Base-by-base conservation (phyloP, 2,888 invertebrate genomes). In the Sesamia inferens region DNA sequence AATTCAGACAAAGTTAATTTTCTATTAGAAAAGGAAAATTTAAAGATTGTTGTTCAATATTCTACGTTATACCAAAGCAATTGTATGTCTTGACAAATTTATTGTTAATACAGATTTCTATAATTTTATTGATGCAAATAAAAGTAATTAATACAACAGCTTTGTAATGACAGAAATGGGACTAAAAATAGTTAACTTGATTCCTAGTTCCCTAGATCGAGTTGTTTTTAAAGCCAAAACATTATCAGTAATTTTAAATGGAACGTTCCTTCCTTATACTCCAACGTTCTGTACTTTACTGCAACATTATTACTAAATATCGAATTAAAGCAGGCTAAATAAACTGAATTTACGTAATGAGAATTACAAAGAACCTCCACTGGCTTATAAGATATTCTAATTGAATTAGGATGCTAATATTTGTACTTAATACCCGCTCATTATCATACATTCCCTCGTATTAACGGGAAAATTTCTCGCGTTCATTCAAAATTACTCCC, bases 1-100 rank as follows among this genome's bases (percentile, higher is more conserved):
- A 88, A 87, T 85, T 85, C 83, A 31, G n/a, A n/a, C 48, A 6
- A 54, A n/a, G n/a, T 39, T 65, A 31, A 31, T 65, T 14, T 51
- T n/a, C 16, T 54, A 7, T 65, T 39, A 6, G 31, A 51, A 51
- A n/a, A 39, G 2, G 4, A 54, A 7, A 1, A 8, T 14, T 19
- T 39, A 16, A 6, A 5, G 1, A 5, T 31, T 7, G n/a, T n/a
- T 3, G 31, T 65, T 48, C n/a, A 14, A 48, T 48, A 14, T n/a
- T 31, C 19, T 8, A 31, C 24, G 8, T 14, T 64, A 64, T 19
- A 19, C 5, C 1, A 5, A 48, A 5, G 14, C 13, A 76, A 31
- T 57, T 67, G 39, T 39, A 39, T 5, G n/a, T 14, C 44, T 81
- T 81, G 74, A 82, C 70, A 69, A 81, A 83, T 85, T 8, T 76